A percentile compares a stretch with the other conserved stretches of the same genome.
phyloP scores from a whole-genome alignment of 2,888 invertebrate genomes.

The Scrobipalpa costella region DNA sequence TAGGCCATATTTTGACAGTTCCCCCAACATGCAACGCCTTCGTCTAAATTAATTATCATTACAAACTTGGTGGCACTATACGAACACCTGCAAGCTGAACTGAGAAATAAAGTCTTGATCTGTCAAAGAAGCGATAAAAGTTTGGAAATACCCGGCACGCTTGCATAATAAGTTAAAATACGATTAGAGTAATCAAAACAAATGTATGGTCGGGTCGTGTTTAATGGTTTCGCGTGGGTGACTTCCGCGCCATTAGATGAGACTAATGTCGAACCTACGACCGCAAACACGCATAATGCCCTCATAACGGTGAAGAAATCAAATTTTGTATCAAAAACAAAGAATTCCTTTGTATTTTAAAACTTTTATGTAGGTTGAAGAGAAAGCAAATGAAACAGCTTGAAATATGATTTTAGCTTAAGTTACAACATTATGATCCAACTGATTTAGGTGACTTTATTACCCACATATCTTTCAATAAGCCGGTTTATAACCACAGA shows the following conservation, averaged over 20 bases:
- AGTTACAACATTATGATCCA: constrained; percentile 4
- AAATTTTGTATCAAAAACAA: constrained; percentile 18
- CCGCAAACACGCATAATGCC: constrained; percentile 53
- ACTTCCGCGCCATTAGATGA: constrained; percentile 57
- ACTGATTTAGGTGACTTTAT: neutral
- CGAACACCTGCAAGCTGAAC: neutral
- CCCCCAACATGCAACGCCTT: no score
- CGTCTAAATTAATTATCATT: no score
- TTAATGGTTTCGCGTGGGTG: constrained; percentile 60
- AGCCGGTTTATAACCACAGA: constrained; percentile 19
- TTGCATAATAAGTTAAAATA: constrained; percentile 27
- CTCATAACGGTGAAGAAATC: constrained; percentile 39
- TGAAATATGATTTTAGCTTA: neutral
- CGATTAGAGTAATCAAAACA: constrained; percentile 27
- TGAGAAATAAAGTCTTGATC: constrained; percentile 19
- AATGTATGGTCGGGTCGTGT: constrained; percentile 40
- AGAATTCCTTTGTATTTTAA: neutral
- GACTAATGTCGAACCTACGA: constrained; percentile 50
- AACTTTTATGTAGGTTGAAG: neutral
- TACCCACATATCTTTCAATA: constrained; percentile 5
- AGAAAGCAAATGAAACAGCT: neutral
- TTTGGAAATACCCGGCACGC: constrained; percentile 17
- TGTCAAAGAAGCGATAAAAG: constrained; percentile 22
- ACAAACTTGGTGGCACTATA: neutral
- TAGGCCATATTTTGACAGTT: no score